Conservation (phyloP, 2,797 vertebrate genomes). For the Amphiprion clarkii region DNA sequence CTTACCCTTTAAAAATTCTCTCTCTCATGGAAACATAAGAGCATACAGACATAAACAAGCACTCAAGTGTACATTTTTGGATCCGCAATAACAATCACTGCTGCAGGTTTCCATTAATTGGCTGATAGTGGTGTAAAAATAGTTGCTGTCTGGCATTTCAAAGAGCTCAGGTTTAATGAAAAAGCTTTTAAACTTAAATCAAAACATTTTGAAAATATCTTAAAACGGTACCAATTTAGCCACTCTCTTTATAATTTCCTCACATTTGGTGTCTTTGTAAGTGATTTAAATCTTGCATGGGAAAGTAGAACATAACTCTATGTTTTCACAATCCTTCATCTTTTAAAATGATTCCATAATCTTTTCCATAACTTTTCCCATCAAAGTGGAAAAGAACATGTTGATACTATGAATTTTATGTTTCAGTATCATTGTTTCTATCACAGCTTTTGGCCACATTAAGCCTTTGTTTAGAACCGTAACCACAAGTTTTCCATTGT, state of each 20-base stretch:
- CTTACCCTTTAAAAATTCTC: constrained; percentile 44
- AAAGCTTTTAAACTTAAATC: constrained; percentile 69
- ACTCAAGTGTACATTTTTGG: constrained; percentile 20
- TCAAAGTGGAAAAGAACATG: constrained; percentile 10
- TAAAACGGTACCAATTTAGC: constrained; percentile 38
- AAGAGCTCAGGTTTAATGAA: constrained; percentile 56
- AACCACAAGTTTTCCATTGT: neutral
- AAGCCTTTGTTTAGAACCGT: neutral
- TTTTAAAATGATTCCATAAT: constrained; percentile 13
- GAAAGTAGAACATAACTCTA: constrained; percentile 18
- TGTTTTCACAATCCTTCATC: neutral
- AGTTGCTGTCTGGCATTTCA: constrained; percentile 50
- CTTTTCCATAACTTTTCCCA: constrained; percentile 5
- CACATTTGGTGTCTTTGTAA: constrained; percentile 36
- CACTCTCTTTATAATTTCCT: constrained; percentile 35
- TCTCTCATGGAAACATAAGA: constrained; percentile 14
- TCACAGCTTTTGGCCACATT: neutral
- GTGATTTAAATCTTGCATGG: constrained; percentile 41
- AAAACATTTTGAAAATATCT: constrained; percentile 58
- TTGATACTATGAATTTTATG: constrained; percentile 10
- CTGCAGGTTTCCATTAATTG: constrained; percentile 42
- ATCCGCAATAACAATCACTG: constrained; percentile 40
- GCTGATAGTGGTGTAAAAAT: constrained; percentile 24
- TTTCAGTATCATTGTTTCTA: neutral
- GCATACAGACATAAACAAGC: constrained; percentile 35